These are phyloP conservation scores for Epiblema foenella DNA, from an alignment of 2,888 invertebrate genomes.

Conservation along the genomic window DNA sequence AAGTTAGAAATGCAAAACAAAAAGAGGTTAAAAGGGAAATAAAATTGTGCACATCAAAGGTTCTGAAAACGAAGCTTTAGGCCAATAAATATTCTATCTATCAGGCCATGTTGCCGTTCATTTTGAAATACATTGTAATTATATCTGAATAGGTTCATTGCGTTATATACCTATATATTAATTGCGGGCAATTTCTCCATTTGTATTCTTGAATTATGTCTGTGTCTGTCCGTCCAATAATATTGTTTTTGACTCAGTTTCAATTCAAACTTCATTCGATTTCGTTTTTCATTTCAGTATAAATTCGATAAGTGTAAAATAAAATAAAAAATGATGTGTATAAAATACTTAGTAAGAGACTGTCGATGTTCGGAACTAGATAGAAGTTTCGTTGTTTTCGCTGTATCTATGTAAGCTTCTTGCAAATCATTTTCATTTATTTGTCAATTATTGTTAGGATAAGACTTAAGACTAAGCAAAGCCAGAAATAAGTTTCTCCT, in stretches of 20 bases:
- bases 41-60: neutral
- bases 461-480: slow-evolving; percentile 57
- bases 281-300: slow-evolving; percentile 59
- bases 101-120: too few relatives aligned
- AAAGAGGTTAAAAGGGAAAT: neutral
- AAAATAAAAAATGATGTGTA: slow-evolving; percentile 66
- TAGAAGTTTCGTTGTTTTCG: slow-evolving; percentile 68
- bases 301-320: slow-evolving; percentile 71
- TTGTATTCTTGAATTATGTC: slow-evolving; percentile 49
- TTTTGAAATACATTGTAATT: neutral
- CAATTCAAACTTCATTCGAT: slow-evolving; percentile 47
- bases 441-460: slow-evolving; percentile 70
- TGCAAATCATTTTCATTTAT: slow-evolving; percentile 59
- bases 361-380: slow-evolving; percentile 68
- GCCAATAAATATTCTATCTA: neutral
- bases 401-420: slow-evolving; percentile 74
- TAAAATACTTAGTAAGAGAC: slow-evolving; percentile 75
- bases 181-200: slow-evolving; percentile 5
- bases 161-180: neutral
- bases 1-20: neutral
- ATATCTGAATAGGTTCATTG: neutral
- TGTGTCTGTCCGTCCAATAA: slow-evolving; percentile 81
- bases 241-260: slow-evolving; percentile 58
- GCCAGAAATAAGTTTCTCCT: slow-evolving; percentile 16
- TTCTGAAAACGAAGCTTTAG: neutral